Conservation (phyloP, 2,888 invertebrate species). For the Orthonevra nobilis region DNA sequence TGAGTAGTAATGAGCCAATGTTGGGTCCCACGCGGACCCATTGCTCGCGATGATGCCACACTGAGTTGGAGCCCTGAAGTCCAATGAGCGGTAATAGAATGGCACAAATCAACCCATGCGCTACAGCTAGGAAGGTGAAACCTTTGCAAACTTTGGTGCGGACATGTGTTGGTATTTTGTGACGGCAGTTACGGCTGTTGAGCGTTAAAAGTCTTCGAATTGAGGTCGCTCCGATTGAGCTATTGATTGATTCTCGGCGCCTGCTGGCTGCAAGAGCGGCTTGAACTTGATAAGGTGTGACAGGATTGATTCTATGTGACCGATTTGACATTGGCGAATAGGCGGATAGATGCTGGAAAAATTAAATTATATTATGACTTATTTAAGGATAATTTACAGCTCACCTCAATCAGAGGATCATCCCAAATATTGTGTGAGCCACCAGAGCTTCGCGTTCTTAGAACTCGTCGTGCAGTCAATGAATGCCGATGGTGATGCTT, state of each 20-base stretch:
- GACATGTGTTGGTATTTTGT: conserved; percentile 79
- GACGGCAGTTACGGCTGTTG: conserved; percentile 81
- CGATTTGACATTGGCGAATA: conserved; percentile 84
- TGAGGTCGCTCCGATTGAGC: conserved; percentile 88
- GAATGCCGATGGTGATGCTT: conserved; percentile 77
- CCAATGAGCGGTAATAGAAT: conserved; percentile 78
- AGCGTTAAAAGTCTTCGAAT: conserved; percentile 86
- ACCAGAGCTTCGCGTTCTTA: conserved; percentile 79
- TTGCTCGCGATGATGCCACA: conserved; percentile 79
- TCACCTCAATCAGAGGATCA: conserved; percentile 80
- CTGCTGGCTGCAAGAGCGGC: conserved; percentile 79
- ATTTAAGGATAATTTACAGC: conserved; percentile 15
- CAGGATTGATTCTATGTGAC: conserved; percentile 81
- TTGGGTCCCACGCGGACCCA: conserved; percentile 79
- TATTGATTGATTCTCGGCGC: conserved; percentile 86
- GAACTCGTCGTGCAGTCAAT: conserved; percentile 78
- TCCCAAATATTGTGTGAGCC: conserved; percentile 79
- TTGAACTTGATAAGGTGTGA: conserved; percentile 79
- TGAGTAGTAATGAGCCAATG: conserved; percentile 84
- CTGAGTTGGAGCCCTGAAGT: conserved; percentile 79
- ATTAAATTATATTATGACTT: neutral
- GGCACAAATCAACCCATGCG: conserved; percentile 77
- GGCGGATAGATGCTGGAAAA: conserved; percentile 81
- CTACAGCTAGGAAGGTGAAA: conserved; percentile 77
- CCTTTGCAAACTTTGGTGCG: conserved; percentile 77